Evolutionary conservation across 2,888 invertebrate species (phyloP).

Genomic region (Schizotus pectinicornis): DNA sequence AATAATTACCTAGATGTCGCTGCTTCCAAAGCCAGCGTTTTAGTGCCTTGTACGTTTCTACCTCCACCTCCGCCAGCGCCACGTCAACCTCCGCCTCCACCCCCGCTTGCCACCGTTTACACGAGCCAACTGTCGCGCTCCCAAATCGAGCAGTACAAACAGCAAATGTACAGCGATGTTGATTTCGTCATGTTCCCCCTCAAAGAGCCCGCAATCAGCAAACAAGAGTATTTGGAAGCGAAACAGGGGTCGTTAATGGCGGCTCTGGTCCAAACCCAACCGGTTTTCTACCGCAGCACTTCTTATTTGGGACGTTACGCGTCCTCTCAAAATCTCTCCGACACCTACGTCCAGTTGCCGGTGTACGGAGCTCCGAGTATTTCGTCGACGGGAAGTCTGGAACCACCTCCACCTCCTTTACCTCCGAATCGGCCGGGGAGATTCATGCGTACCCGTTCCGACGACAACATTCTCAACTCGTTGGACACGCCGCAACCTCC

Average conservation of each 20-base stretch:
- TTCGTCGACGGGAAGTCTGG: constrained; percentile 66
- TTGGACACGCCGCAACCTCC: constrained; percentile 64
- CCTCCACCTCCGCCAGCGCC: constrained; percentile 74
- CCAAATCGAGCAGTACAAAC: constrained; percentile 86
- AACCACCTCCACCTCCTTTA: constrained; percentile 71
- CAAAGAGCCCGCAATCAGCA: constrained; percentile 87
- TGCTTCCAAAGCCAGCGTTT: constrained; percentile 61
- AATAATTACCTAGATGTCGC: constrained; percentile 70
- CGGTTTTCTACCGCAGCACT: constrained; percentile 80
- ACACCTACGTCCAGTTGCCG: constrained; percentile 75
- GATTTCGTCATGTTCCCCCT: constrained; percentile 91
- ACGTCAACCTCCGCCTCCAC: constrained; percentile 60
- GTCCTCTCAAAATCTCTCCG: constrained; percentile 80
- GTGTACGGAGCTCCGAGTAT: constrained; percentile 73
- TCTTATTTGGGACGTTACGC: constrained; percentile 82
- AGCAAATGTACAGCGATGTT: constrained; percentile 88
- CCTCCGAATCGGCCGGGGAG: constrained; percentile 65
- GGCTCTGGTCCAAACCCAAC: constrained; percentile 69
- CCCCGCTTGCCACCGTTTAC: constrained; percentile 75
- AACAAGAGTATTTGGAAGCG: constrained; percentile 89
- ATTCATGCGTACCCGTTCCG: constrained; percentile 77
- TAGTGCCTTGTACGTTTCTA: constrained; percentile 60
- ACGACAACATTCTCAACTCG: constrained; percentile 80
- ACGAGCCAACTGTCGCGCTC: constrained; percentile 73
- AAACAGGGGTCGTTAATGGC: constrained; percentile 79